These are phyloP conservation scores for Palythoa grandis DNA, from an alignment of 92 coral and sea anemone species.

Conservation along the genomic window DNA sequence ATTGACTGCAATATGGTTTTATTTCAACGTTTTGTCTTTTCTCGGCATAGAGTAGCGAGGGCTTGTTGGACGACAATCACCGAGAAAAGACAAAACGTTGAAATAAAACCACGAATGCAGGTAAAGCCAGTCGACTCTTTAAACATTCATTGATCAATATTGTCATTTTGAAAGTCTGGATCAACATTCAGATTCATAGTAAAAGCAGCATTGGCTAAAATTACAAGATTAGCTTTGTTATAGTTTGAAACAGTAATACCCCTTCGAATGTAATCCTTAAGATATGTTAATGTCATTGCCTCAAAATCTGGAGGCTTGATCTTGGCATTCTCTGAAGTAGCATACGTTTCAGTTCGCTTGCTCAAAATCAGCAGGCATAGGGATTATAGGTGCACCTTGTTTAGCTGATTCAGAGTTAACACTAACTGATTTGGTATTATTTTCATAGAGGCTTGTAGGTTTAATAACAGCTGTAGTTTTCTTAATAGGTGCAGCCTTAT, in stretches of 20 bases:
- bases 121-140: constrained; percentile 57
- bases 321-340: not conserved
- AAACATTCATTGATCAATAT: constrained; percentile 42
- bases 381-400: not conserved
- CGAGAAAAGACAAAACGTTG: too few species aligned
- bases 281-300: constrained; percentile 54
- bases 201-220: constrained; percentile 45
- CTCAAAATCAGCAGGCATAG: not conserved
- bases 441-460: too few species aligned
- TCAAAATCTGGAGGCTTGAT: constrained; percentile 52
- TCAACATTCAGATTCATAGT: constrained; percentile 60
- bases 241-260: constrained; percentile 67
- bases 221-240: constrained; percentile 51
- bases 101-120: too few species aligned
- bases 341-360: not conserved
- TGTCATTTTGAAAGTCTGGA: constrained; percentile 68
- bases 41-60: too few species aligned
- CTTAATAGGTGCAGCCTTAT: too few species aligned
- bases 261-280: constrained; percentile 60
- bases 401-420: too few species aligned
- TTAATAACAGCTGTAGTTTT: too few species aligned
- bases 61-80: too few species aligned
- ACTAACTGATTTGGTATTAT: too few species aligned
- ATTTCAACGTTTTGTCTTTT: too few species aligned
- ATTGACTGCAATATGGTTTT: too few species aligned